Percentiles rank a stretch among this genome's conserved stretches.
Evolutionary conservation across 2,113 vertebrate species (phyloP).

Genomic region (Syngnathoides biaculeatus): DNA sequence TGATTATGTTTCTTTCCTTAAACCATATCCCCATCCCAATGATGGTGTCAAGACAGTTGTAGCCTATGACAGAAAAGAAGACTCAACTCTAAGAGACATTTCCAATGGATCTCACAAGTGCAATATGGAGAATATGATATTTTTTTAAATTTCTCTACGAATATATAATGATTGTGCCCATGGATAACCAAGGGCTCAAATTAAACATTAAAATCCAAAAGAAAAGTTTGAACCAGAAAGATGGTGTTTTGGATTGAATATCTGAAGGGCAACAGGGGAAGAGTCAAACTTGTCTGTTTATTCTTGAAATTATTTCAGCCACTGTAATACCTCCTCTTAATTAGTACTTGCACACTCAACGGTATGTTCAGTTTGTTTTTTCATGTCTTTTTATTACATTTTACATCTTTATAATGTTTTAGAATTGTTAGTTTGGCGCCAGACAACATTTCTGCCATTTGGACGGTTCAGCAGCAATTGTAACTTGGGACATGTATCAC

Average conservation of each 20-base stretch:
- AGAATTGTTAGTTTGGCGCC: constrained; percentile 43
- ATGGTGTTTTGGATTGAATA: constrained; percentile 94
- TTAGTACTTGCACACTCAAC: constrained; percentile 64
- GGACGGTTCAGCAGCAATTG: too few species aligned
- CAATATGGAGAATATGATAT: constrained; percentile 89
- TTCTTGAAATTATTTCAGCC: constrained; percentile 73
- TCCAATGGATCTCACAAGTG: constrained; percentile 79
- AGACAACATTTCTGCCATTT: neutral
- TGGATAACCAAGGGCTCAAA: constrained; percentile 87
- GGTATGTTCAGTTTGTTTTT: constrained; percentile 64
- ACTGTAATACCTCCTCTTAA: constrained; percentile 55
- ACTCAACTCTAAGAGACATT: constrained; percentile 72
- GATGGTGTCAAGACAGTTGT: constrained; percentile 38
- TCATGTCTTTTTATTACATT: constrained; percentile 57
- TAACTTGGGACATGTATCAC: too few species aligned
- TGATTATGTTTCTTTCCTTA: constrained; percentile 44
- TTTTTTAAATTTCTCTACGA: constrained; percentile 94
- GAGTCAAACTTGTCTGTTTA: constrained; percentile 76
- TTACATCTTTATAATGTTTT: constrained; percentile 37
- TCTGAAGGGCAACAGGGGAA: constrained; percentile 81
- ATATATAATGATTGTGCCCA: constrained; percentile 95
- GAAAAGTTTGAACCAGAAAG: constrained; percentile 88
- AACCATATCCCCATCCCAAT: constrained; percentile 35
- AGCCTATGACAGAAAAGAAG: constrained; percentile 32
- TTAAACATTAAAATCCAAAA: constrained; percentile 97